phyloP scores from a whole-genome alignment of 1,140 invertebrate genomes.

The Lasaia peninsularis region DNA sequence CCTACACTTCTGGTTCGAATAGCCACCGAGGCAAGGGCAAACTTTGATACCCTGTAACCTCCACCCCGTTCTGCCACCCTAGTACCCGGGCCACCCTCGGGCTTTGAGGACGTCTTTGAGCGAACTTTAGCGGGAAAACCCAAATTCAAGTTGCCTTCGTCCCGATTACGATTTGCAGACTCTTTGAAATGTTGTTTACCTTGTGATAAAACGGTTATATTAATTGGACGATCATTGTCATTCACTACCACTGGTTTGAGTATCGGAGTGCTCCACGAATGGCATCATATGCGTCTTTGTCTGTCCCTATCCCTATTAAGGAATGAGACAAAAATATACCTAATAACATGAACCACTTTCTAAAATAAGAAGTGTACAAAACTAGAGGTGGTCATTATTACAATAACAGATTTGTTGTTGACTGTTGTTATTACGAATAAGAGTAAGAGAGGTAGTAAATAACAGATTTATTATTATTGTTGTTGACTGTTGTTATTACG shows the following conservation, averaged over 20 bases:
- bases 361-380: no score
- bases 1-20: conserved; percentile 52
- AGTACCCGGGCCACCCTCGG: conserved; percentile 59
- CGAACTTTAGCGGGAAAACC: conserved; percentile 71
- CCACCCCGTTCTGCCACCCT: conserved; percentile 53
- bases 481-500: no score
- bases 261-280: no score
- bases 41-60: conserved; percentile 66
- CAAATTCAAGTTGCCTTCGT: conserved; percentile 56
- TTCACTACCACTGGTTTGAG: neutral
- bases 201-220: conserved; percentile 30
- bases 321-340: no score
- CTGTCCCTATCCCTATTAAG: no score
- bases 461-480: no score
- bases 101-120: conserved; percentile 72
- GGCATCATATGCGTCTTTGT: no score
- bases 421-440: no score
- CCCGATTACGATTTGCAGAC: conserved; percentile 68
- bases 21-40: conserved; percentile 60
- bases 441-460: no score
- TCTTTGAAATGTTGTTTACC: conserved; percentile 67
- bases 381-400: no score
- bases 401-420: no score
- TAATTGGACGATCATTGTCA: conserved; percentile 8
- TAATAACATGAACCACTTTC: no score